Evolutionary conservation across 2,888 invertebrate species (phyloP), one percentile per base, ranked within the genome.

Genomic region (Formica aserva): DNA sequence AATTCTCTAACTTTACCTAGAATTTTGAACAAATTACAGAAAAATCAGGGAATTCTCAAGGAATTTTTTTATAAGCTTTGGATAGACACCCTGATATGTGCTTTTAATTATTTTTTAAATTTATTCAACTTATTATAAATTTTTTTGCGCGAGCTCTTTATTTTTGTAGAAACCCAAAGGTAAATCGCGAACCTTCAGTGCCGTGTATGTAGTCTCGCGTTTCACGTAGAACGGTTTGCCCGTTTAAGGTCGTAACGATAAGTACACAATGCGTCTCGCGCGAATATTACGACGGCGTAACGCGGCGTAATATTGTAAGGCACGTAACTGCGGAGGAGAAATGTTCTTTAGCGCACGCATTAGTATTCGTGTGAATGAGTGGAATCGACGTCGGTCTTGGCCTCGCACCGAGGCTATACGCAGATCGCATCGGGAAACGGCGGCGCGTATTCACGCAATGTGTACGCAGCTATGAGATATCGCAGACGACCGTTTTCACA

Each of bases 401-500:
- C 77, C 67, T 76, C n/a, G 74, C 57, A 48, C n/a, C 18, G n/a
- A 6, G 55, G 66, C 9, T 60, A 13, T 26, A 52, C 83, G 67
- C 72, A 83, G 83, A 86, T 84, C 72, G 71, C 72, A 84, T 67
- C 83, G 67, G 76, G 75, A 62, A 45, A 75, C 18, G 55, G 52
- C 66, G 71, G 63, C 55, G 80, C 77, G 72, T 83, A 86, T 18
- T 67, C 48, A 22, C 72, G 76, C 67, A 45, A 32, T 74, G 78
- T 60, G 71, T 57, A 57, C 71, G 62, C 48, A 63, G 65, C 69
- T 55, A 60, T 26, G 41, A 66, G 62, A 82, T 57, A 85, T 76
- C 85, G 57, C 85, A 48, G 72, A 62, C 57, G 69, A 77, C 77
- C 62, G 41, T 86, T 86, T 83, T 63, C 74, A 74, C 76, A 81